These are phyloP conservation scores for Trichoplusia ni DNA, from an alignment of 1,140 invertebrate species.

Conservation along the genomic window DNA sequence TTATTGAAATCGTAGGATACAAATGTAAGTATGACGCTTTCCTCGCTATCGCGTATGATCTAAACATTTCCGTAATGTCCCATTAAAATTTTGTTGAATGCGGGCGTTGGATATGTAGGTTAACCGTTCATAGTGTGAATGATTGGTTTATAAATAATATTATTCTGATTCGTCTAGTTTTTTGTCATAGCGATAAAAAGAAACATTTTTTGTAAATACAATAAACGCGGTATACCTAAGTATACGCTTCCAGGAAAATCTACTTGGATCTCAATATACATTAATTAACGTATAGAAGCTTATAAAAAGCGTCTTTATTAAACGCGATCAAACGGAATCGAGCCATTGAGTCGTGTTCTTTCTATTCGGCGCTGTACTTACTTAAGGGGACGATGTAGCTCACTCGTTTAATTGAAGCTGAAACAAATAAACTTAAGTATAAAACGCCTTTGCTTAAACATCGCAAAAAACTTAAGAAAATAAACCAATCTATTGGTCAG, in stretches of 20 bases:
- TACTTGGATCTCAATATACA: background rate
- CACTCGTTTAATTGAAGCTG: background rate
- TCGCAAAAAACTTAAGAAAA: background rate
- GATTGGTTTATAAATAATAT: background rate
- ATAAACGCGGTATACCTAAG: no score
- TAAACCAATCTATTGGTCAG: background rate
- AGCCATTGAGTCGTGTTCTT: slow-evolving; percentile 2
- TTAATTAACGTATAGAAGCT: slow-evolving; percentile 8
- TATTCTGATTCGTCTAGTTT: background rate
- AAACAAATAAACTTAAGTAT: no score
- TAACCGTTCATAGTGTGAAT: slow-evolving; percentile 7
- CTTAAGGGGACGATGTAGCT: background rate
- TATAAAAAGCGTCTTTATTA: slow-evolving; percentile 19
- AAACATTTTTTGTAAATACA: no score
- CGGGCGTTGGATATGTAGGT: slow-evolving; percentile 15
- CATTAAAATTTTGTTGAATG: slow-evolving; percentile 26
- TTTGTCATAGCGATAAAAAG: no score
- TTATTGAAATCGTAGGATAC: slow-evolving; percentile 69
- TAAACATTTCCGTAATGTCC: slow-evolving; percentile 26
- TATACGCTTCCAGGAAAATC: background rate
- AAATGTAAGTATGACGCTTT: slow-evolving; percentile 43
- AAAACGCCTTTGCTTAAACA: no score
- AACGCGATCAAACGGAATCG: slow-evolving; percentile 6
- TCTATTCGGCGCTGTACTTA: background rate
- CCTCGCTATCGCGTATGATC: slow-evolving; percentile 20